Evolutionary conservation across 2,888 invertebrate species (phyloP).

Genomic region (Acrobasis suavella): DNA sequence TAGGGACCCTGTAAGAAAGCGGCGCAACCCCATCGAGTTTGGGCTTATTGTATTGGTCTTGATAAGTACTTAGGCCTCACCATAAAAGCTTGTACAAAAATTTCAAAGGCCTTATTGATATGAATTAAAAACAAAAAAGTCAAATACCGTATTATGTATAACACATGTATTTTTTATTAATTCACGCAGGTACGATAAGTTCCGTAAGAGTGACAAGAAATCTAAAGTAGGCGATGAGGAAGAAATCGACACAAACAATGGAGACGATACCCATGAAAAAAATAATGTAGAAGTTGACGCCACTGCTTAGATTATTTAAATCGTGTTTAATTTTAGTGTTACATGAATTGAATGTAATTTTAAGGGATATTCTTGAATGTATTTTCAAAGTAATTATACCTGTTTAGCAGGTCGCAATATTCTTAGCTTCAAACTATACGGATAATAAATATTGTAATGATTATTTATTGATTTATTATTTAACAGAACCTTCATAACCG

Average conservation of each 20-base stretch:
- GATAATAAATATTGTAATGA: constrained; percentile 5
- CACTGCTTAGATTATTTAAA: constrained; percentile 44
- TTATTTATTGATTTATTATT: neutral
- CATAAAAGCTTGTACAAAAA: too few relatives aligned
- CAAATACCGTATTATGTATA: too few relatives aligned
- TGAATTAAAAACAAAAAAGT: too few relatives aligned
- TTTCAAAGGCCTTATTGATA: too few relatives aligned
- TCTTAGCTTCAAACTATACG: constrained; percentile 9
- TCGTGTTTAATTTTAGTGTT: constrained; percentile 6
- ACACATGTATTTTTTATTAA: constrained; percentile 11
- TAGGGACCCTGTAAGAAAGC: too few relatives aligned
- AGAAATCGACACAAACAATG: constrained; percentile 57
- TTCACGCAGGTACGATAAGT: constrained; percentile 82
- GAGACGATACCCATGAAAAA: constrained; percentile 61
- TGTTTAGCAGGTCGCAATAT: constrained; percentile 5
- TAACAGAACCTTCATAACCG: too few relatives aligned
- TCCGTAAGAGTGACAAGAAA: constrained; percentile 85
- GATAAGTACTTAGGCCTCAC: too few relatives aligned
- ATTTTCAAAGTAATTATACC: constrained; percentile 8
- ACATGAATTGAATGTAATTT: constrained; percentile 4
- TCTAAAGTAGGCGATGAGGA: constrained; percentile 66
- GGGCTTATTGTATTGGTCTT: too few relatives aligned
- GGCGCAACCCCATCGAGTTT: too few relatives aligned
- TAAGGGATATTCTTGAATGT: constrained; percentile 14
- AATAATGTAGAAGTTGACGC: constrained; percentile 58